Conservation (phyloP, 92 coral and sea anemone species). For the Heteractis magnifica region DNA sequence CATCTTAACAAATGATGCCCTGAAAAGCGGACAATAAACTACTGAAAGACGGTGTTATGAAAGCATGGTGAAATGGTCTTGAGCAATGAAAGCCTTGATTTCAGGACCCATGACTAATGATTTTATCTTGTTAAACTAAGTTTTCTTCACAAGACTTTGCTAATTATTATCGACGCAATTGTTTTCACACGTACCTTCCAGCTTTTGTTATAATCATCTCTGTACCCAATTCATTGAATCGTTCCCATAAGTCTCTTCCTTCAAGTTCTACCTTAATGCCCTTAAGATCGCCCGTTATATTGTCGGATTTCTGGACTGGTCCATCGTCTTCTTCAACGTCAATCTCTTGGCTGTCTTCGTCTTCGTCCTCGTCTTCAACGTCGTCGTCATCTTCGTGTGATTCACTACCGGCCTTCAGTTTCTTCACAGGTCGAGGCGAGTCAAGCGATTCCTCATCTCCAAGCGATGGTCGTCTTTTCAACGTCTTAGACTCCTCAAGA, state of each 20-base stretch:
- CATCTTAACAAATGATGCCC: not conserved
- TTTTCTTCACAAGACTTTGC: not conserved
- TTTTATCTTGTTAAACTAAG: not conserved
- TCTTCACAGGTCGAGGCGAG: slow-evolving; percentile 57
- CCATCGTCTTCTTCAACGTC: slow-evolving; percentile 52
- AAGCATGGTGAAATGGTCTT: not conserved
- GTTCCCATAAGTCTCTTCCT: slow-evolving; percentile 89
- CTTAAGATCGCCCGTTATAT: slow-evolving; percentile 47
- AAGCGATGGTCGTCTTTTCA: slow-evolving; percentile 4
- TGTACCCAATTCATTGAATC: slow-evolving; percentile 88
- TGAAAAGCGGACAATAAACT: not conserved
- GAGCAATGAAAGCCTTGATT: not conserved
- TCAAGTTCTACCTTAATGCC: slow-evolving; percentile 78
- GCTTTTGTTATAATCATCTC: slow-evolving; percentile 99
- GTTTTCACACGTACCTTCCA: slow-evolving; percentile 74
- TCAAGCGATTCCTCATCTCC: slow-evolving; percentile 1
- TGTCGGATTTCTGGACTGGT: slow-evolving; percentile 31
- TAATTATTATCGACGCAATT: not conserved
- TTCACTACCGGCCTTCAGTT: slow-evolving; percentile 43
- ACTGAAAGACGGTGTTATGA: not conserved
- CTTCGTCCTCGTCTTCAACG: slow-evolving; percentile 42
- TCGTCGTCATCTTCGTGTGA: slow-evolving; percentile 44
- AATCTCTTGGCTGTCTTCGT: slow-evolving; percentile 49
- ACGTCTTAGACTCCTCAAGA: not conserved
- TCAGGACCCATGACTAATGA: not conserved